Conservation (phyloP, 2,888 invertebrate species). For the Tryphoninae sp. region DNA sequence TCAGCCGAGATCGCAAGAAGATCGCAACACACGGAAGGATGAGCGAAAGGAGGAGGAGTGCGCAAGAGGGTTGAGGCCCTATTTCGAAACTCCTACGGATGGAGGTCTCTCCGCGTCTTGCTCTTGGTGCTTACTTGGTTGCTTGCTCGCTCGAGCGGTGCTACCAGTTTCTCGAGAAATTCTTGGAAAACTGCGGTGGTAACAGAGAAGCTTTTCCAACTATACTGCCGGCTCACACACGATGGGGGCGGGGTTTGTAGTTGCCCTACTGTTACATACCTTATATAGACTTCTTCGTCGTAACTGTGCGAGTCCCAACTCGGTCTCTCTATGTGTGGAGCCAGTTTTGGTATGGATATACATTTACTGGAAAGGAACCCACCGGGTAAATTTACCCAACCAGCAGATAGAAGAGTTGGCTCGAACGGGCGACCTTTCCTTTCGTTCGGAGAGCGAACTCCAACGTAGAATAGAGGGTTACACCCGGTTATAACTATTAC, state of each 20-base stretch:
- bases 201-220: constrained; percentile 52
- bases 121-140: constrained; percentile 46
- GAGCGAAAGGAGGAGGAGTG: neutral
- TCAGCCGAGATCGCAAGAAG: constrained; percentile 51
- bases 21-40: constrained; percentile 28
- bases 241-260: constrained; percentile 38
- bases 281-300: constrained; percentile 23
- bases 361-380: constrained; percentile 22
- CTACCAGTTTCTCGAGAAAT: constrained; percentile 54
- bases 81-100: constrained; percentile 49
- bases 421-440: constrained; percentile 36
- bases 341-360: constrained; percentile 8
- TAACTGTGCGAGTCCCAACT: neutral
- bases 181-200: constrained; percentile 38
- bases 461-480: constrained; percentile 36
- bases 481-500: constrained; percentile 49
- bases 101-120: constrained; percentile 20
- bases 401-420: constrained; percentile 48
- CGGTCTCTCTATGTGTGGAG: constrained; percentile 35
- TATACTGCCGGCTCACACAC: constrained; percentile 9
- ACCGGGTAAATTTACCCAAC: constrained; percentile 47
- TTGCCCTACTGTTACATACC: constrained; percentile 31
- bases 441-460: constrained; percentile 16
- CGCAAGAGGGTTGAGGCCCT: neutral
- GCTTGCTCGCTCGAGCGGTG: constrained; percentile 45